Percentiles rank a stretch among this genome's conserved stretches.
Evolutionary conservation across 2,113 vertebrate genomes (phyloP).

Genomic region (Muntiacus reevesi): DNA sequence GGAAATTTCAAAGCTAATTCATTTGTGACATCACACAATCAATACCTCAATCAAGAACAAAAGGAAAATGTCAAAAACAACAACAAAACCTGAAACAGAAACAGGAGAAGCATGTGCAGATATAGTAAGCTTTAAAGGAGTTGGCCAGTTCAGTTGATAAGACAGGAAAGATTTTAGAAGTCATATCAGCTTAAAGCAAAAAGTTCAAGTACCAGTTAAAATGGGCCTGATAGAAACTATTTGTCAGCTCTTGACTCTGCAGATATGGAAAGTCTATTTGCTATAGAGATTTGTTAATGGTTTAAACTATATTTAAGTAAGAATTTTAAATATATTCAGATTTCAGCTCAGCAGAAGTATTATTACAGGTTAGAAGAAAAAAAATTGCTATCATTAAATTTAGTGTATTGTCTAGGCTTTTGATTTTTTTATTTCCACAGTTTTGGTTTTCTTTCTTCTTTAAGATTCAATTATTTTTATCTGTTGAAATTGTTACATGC

Average conservation of each 20-base stretch:
- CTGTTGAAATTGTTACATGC: neutral
- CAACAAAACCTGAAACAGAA: neutral
- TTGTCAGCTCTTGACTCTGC: slow-evolving; percentile 47
- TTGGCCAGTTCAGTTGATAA: slow-evolving; percentile 37
- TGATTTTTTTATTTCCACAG: neutral
- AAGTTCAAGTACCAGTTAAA: slow-evolving; percentile 70
- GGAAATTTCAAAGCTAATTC: slow-evolving; percentile 30
- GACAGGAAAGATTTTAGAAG: slow-evolving; percentile 52
- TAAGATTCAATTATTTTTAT: neutral
- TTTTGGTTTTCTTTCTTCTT: neutral
- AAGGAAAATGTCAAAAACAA: neutral
- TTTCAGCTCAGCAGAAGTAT: neutral
- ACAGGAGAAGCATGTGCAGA: neutral
- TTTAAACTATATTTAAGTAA: slow-evolving; percentile 58
- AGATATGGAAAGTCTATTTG: slow-evolving; percentile 46
- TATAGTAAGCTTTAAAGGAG: neutral
- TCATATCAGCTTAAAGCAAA: slow-evolving; percentile 56
- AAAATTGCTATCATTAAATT: neutral
- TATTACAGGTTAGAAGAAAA: neutral
- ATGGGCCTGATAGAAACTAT: slow-evolving; percentile 46
- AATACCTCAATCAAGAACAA: neutral
- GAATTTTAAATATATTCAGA: slow-evolving; percentile 24
- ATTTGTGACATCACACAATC: neutral
- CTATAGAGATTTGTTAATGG: slow-evolving; percentile 22
- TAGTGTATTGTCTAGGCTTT: neutral